Evolutionary conservation across 2,888 invertebrate genomes (phyloP).

Genomic region (Limulus polyphemus): DNA sequence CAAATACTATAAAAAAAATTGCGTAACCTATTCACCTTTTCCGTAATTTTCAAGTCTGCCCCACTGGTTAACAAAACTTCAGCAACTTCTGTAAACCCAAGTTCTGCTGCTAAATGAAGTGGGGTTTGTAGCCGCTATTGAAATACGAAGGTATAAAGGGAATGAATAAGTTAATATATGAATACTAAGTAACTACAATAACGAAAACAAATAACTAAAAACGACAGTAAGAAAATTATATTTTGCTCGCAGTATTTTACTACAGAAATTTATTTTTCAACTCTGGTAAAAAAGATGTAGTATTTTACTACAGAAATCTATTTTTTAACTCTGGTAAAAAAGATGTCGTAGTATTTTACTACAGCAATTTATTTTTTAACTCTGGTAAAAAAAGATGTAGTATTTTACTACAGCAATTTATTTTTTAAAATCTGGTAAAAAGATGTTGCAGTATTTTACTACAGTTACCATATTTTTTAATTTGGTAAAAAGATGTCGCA

Average conservation of each 20-base stretch:
- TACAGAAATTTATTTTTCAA: too few relatives aligned
- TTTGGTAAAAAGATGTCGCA: background rate
- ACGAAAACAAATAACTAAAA: background rate
- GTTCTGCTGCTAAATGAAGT: slow-evolving; percentile 62
- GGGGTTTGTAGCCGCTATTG: slow-evolving; percentile 47
- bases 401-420: too few relatives aligned
- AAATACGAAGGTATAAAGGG: background rate
- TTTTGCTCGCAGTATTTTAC: background rate
- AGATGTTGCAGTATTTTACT: background rate
- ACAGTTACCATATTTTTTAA: too few relatives aligned
- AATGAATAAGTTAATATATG: too few relatives aligned
- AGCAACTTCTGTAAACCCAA: slow-evolving; percentile 53
- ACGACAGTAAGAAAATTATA: background rate
- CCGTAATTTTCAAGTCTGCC: slow-evolving; percentile 52
- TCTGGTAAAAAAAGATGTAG: background rate
- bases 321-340: too few relatives aligned
- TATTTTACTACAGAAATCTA: too few relatives aligned
- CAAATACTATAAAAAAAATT: too few relatives aligned
- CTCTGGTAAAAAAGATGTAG: background rate
- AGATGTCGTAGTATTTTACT: background rate
- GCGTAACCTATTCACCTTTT: slow-evolving; percentile 36
- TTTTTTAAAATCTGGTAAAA: too few relatives aligned
- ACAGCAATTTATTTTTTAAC: too few relatives aligned
- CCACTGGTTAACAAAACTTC: slow-evolving; percentile 49
- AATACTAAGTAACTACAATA: background rate